Conservation (phyloP, 2,888 invertebrate genomes). For the Strigamia transsilvanica region DNA sequence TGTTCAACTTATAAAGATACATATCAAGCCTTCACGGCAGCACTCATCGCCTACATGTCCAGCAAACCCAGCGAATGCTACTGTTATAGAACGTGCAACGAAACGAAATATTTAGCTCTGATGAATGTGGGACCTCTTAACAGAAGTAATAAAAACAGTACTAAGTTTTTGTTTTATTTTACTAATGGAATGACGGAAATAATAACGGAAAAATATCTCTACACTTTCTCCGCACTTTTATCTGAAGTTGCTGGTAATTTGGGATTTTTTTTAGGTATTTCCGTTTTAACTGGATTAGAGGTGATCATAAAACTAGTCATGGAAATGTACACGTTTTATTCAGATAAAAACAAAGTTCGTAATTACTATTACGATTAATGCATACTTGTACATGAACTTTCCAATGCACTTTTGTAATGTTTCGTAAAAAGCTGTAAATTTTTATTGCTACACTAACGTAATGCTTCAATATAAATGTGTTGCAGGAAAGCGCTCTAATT, state of each 20-base stretch:
- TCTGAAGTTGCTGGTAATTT: constrained; percentile 25
- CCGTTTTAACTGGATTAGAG: constrained; percentile 3
- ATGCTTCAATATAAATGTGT: no score
- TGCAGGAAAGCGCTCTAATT: no score
- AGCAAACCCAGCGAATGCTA: constrained; percentile 6
- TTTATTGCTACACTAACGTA: no score
- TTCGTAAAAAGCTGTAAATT: no score
- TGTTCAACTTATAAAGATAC: constrained; percentile 21
- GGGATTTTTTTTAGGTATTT: constrained; percentile 23
- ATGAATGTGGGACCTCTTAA: not conserved
- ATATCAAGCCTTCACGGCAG: not conserved
- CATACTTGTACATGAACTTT: no score
- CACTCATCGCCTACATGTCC: not conserved
- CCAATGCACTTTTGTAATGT: no score
- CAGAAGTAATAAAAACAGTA: not conserved
- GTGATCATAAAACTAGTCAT: not conserved
- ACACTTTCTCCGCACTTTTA: not conserved
- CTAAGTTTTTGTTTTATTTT: not conserved
- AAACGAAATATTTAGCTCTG: constrained; percentile 5
- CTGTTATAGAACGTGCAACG: constrained; percentile 19
- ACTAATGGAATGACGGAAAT: not conserved
- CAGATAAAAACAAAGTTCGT: not conserved
- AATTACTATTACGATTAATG: not conserved
- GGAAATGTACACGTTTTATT: not conserved
- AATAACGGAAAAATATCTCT: not conserved